Evolutionary conservation across 2,797 vertebrate genomes (phyloP), one percentile per base, ranked within the genome.

Genomic region (Moxostoma hubbsi): DNA sequence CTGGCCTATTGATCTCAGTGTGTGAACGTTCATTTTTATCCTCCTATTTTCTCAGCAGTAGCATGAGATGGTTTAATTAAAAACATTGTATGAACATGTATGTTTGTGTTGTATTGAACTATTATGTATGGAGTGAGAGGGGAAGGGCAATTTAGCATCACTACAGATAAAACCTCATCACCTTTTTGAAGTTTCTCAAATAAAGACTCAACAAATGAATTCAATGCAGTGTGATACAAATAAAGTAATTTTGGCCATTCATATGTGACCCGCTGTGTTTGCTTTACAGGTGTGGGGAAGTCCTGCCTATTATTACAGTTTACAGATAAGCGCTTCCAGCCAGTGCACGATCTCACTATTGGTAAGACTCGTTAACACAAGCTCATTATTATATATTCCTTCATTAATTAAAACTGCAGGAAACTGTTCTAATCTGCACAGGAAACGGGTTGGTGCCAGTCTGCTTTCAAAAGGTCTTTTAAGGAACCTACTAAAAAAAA

Each of bases 321-420:
- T 89, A 99, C 98, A 95, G 98, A 99, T 93, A 99, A 99, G 91
- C 92, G 97, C 84, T 99, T 99, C 95, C 97, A 99, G 83, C 98
- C 98, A 12, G 98, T 99, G 83, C 98, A 99, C 77, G 98, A 99
- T 89, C 96, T 99, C 89, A 99, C 98, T 89, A 99, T 99, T 75
- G 98, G 97, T 99, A 96, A 94, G 96, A 59, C 54, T 2, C 2
- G 55, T 59, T 80, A 57, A 70, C 55, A n/a, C 18, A 46, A 73
- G 13, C 51, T 75, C 58, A 36, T 64, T 24, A 74, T n/a, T n/a
- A n/a, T n/a, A n/a, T 75, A 63, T 64, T 55, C 16, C n/a, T 16
- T 64, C 46, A 55, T 72, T 66, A 73, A 58, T 50, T 65, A 58
- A 79, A 73, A 66, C 53, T 0, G 45, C 51, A 66, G 61, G 9